Conservation (phyloP, 2,888 invertebrate species). For the Yponomeuta malinellus region DNA sequence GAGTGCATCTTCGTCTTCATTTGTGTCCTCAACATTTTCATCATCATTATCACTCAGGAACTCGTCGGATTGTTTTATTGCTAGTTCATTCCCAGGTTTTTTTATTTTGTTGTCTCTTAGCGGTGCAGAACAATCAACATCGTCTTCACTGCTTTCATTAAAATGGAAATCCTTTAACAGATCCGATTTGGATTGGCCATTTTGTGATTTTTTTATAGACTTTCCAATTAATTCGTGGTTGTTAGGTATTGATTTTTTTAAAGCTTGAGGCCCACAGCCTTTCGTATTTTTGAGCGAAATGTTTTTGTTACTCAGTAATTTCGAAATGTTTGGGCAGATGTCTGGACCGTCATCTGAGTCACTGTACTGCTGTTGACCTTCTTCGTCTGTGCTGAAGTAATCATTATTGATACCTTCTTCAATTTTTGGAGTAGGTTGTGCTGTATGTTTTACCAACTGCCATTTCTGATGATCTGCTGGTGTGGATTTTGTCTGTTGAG, state of each 20-base stretch:
- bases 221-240: not conserved
- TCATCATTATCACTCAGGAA: constrained; percentile 31
- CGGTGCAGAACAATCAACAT: not conserved
- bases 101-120: not conserved
- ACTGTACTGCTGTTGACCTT: constrained; percentile 33
- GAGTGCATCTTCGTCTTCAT: constrained; percentile 32
- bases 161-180: not conserved
- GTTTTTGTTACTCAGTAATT: constrained; percentile 21
- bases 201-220: not conserved
- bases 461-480: not conserved
- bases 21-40: constrained; percentile 26
- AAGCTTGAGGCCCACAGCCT: constrained; percentile 22
- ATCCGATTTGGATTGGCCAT: not conserved
- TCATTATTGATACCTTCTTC: constrained; percentile 14
- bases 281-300: constrained; percentile 23
- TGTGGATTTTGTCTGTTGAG: not conserved
- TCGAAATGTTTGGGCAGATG: constrained; percentile 4
- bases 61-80: not conserved
- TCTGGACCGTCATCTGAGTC: constrained; percentile 19
- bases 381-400: constrained; percentile 15
- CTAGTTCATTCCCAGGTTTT: constrained; percentile 2
- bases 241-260: constrained; percentile 31
- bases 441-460: constrained; percentile 23
- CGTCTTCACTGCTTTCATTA: constrained; percentile 9
- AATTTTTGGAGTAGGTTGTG: constrained; percentile 12